Conservation (phyloP, 2,888 invertebrate genomes). For the Xanthostigma xanthostigma region DNA sequence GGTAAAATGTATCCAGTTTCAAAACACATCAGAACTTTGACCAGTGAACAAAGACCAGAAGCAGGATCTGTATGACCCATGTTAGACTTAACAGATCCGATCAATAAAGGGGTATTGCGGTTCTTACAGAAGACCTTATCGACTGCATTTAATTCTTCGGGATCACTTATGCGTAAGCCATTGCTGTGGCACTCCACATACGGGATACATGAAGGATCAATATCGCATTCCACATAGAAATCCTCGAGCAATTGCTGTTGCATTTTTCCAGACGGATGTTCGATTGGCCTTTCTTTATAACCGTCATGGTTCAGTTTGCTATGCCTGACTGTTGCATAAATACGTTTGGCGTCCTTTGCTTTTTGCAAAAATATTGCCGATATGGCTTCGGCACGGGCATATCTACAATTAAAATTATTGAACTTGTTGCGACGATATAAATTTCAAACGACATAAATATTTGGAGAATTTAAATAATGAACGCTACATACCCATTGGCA, state of each 20-base stretch:
- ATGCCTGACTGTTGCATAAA: slow-evolving; percentile 34
- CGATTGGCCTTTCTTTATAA: slow-evolving; percentile 20
- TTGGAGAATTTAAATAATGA: too few species aligned
- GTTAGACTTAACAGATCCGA: slow-evolving; percentile 37
- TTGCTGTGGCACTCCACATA: slow-evolving; percentile 47
- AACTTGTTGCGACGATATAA: too few species aligned
- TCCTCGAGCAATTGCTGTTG: slow-evolving; percentile 27
- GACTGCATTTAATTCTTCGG: slow-evolving; percentile 46
- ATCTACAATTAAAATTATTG: too few species aligned
- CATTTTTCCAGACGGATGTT: slow-evolving; percentile 18
- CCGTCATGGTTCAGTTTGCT: slow-evolving; percentile 41
- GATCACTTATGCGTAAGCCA: slow-evolving; percentile 44
- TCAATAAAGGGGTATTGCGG: slow-evolving; percentile 38
- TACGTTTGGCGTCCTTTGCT: slow-evolving; percentile 24
- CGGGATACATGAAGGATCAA: slow-evolving; percentile 33
- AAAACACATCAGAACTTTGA: slow-evolving; percentile 50
- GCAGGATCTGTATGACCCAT: slow-evolving; percentile 32
- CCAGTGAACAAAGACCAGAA: slow-evolving; percentile 37
- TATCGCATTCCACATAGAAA: slow-evolving; percentile 32
- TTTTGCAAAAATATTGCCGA: slow-evolving; percentile 30
- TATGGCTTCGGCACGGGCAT: slow-evolving; percentile 30
- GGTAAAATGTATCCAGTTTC: slow-evolving; percentile 50
- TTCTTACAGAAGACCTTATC: slow-evolving; percentile 37
- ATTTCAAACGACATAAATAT: too few species aligned
- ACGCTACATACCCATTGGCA: slow-evolving; percentile 14